These are phyloP conservation scores for Sebastes elongatus DNA, from an alignment of 2,797 vertebrate species.

Conservation along the genomic window DNA sequence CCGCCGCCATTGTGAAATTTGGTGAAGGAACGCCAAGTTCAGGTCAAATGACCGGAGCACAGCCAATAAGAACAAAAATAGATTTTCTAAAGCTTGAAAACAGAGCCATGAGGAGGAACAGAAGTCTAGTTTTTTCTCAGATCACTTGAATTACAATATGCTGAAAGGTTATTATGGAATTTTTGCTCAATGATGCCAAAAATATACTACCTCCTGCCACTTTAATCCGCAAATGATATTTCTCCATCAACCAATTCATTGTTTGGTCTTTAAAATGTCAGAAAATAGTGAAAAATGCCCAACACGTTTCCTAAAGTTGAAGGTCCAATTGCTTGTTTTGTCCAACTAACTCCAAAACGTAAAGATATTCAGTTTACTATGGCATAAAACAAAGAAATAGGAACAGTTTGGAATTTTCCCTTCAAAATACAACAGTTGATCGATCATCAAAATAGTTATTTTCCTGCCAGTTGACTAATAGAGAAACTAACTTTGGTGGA, in stretches of 20 bases:
- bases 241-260: not conserved
- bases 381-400: not conserved
- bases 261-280: not conserved
- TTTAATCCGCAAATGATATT: accelerated
- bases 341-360: not conserved
- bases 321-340: not conserved
- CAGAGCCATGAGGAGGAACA: too few relatives aligned
- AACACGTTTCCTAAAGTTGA: too few relatives aligned
- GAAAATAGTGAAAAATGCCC: not conserved
- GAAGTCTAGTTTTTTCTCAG: too few relatives aligned
- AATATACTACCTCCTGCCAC: accelerated
- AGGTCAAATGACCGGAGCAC: too few relatives aligned
- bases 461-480: not conserved
- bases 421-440: not conserved
- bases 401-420: not conserved
- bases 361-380: not conserved
- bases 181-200: too few relatives aligned
- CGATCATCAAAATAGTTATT: not conserved
- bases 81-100: too few relatives aligned
- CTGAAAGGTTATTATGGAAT: too few relatives aligned
- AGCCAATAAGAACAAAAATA: too few relatives aligned
- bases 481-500: not conserved
- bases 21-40: too few relatives aligned
- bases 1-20: too few relatives aligned
- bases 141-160: too few relatives aligned